Evolutionary conservation across 1,140 invertebrate genomes (phyloP).

Genomic region (Sitophilus oryzae): DNA sequence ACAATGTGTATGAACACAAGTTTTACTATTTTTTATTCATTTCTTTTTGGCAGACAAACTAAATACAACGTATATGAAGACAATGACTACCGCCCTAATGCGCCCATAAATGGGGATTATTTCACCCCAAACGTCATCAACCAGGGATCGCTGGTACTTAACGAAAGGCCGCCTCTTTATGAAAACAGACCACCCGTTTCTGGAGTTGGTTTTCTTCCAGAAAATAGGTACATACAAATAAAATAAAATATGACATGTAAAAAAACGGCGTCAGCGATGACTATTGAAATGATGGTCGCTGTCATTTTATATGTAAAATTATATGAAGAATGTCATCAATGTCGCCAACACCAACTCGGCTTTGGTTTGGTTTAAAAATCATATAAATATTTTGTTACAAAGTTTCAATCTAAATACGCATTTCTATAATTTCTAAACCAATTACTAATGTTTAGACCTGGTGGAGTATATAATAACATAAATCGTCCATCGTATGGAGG

Average conservation of each 20-base stretch:
- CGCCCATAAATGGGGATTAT: background rate
- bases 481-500: slow-evolving; percentile 13
- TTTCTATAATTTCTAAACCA: too few relatives aligned
- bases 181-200: background rate
- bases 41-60: background rate
- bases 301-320: too few relatives aligned
- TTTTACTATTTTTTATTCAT: background rate
- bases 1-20: background rate
- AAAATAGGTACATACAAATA: slow-evolving; percentile 11
- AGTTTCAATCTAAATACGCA: too few relatives aligned
- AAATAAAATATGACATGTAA: background rate
- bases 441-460: slow-evolving; percentile 32
- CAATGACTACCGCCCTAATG: background rate
- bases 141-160: background rate
- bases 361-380: too few relatives aligned
- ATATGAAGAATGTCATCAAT: too few relatives aligned
- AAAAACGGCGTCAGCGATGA: too few relatives aligned
- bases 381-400: too few relatives aligned
- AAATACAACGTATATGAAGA: background rate
- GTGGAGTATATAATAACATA: slow-evolving; percentile 24
- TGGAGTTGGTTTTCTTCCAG: slow-evolving; percentile 10
- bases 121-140: background rate
- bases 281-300: too few relatives aligned
- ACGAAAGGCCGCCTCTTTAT: background rate
- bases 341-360: too few relatives aligned